Evolutionary conservation across 2,888 invertebrate species (phyloP), one percentile per base, ranked within the genome.

Genomic region (Apotomis betuletana): DNA sequence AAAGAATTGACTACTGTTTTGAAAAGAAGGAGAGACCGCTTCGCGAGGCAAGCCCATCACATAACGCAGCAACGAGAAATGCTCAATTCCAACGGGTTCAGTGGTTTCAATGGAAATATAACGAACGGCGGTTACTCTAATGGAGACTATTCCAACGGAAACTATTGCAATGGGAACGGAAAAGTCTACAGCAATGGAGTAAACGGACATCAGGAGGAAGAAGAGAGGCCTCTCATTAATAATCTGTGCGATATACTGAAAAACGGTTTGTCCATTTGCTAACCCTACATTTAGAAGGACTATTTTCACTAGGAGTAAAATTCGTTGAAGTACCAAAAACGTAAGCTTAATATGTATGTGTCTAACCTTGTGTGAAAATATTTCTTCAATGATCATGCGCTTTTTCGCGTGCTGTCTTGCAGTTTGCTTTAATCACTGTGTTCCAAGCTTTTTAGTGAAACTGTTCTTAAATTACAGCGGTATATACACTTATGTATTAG

Each of bases 1-100:
- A 96, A 96, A 82, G 97, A 97, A 79, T 95, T 97, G 44, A 97
- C 96, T 44, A 96, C 97, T 59, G 97, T 96, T 67, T 91, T 98
- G 75, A 94, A 96, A 80, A 94, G 97, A 79, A 94, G 98, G 74
- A 94, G 97, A 74, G 97, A 97, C 83, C 94, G 98, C 76, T 97
- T 96, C 60, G 97, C 97, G 79, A 94, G 98, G 75, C 97, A 98
- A 84, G 95, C 97, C 69, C 96, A 96, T 83, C 97, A 97, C 82
- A 96, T 97, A 81, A 95, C 95, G 81, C 97, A 97, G 81, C 97
- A 96, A 84, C 95, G 96, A 84, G 97, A 97, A 89, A 81, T 92
- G 74, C 78, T 91, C 8, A 91, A 85, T 71, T 86, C 89, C 0
- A 85, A 80, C 74, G 83, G 80, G 5, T 79, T 87, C 44, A 87